Evolutionary conservation across 2,888 invertebrate species (phyloP).

Genomic region (Linyphia triangularis): DNA sequence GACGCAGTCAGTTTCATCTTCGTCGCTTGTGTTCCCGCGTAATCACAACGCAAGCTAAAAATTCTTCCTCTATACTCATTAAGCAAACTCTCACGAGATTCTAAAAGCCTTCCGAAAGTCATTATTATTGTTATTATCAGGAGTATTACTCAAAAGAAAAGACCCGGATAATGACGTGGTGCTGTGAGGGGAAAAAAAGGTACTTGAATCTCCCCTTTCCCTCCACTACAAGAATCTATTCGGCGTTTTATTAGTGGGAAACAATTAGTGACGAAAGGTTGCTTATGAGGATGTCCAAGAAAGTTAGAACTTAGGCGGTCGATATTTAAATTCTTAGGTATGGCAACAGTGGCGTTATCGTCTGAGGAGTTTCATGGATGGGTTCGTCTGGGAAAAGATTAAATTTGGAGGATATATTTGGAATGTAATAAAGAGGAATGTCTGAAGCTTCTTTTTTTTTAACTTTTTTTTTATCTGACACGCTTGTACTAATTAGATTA

Average conservation of each 20-base stretch:
- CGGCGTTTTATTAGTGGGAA: constrained; percentile 17
- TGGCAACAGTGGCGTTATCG: not conserved
- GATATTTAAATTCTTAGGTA: not conserved
- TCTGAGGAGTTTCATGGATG: not conserved
- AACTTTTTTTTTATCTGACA: no score
- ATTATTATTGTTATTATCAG: constrained; percentile 57
- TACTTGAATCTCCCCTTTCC: not conserved
- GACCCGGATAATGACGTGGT: constrained; percentile 17
- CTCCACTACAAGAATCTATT: not conserved
- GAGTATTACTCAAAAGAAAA: constrained; percentile 31
- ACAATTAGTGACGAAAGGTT: constrained; percentile 17
- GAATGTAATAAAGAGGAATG: no score
- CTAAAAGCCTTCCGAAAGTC: constrained; percentile 33
- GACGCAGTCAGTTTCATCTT: not conserved
- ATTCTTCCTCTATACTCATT: constrained; percentile 25
- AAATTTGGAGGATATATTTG: not conserved
- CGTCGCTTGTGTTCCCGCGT: not conserved
- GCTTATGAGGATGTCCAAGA: not conserved
- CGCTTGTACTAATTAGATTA: no score
- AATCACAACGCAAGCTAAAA: not conserved
- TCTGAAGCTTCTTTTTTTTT: no score
- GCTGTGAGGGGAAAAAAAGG: not conserved
- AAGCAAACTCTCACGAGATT: constrained; percentile 27
- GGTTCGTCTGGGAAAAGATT: no score
- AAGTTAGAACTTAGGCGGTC: not conserved